A percentile compares a stretch with the other conserved stretches of the same genome.
These are phyloP conservation scores for Meriones unguiculatus DNA, from an alignment of 2,113 vertebrate genomes.

Conservation along the genomic window DNA sequence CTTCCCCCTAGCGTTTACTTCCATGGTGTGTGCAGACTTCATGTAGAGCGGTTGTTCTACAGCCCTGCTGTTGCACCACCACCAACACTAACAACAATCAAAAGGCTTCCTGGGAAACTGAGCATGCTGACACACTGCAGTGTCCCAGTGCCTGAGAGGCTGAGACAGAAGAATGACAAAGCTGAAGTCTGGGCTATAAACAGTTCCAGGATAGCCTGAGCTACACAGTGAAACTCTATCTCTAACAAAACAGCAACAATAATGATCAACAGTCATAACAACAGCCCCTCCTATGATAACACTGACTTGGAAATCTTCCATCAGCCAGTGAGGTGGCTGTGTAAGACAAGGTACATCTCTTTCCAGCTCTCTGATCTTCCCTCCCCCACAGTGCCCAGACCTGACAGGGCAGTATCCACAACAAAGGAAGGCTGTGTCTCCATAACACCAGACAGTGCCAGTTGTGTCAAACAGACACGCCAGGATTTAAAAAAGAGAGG, in stretches of 20 bases:
- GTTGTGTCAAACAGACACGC: slow-evolving; percentile 1
- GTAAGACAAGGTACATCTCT: neutral
- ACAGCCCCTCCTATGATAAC: neutral
- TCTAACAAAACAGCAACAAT: neutral
- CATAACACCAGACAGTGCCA: slow-evolving; percentile 18
- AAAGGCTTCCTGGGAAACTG: neutral
- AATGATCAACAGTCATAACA: neutral
- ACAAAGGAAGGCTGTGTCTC: slow-evolving; percentile 36
- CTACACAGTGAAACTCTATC: neutral
- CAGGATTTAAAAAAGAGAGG: neutral
- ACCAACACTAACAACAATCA: neutral
- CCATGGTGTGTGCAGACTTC: neutral
- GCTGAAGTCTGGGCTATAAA: neutral
- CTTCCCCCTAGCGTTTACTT: neutral
- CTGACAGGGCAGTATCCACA: slow-evolving; percentile 29
- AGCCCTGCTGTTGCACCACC: neutral
- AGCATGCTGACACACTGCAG: neutral
- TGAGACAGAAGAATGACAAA: neutral
- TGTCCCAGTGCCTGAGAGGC: neutral
- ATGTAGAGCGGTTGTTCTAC: neutral
- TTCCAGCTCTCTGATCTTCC: neutral
- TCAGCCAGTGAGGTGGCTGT: neutral
- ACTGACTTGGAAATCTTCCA: neutral
- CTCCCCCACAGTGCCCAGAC: neutral
- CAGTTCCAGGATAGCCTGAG: neutral